Evolutionary conservation across 1,140 invertebrate species (phyloP).

Genomic region (Drosophila tani): DNA sequence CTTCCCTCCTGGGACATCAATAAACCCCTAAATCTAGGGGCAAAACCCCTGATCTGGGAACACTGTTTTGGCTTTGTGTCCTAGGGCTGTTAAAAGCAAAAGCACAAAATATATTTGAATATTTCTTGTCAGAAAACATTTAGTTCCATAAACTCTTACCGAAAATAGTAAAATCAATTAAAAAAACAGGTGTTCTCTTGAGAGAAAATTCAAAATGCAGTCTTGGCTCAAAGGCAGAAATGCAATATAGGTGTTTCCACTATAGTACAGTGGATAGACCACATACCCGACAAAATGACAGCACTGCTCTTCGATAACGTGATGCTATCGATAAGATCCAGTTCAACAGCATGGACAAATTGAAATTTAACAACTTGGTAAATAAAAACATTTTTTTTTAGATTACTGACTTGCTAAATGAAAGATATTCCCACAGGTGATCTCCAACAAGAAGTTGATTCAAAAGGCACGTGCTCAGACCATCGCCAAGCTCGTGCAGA

Average conservation of each 20-base stretch:
- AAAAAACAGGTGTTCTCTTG: too few species aligned
- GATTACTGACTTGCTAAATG: background rate
- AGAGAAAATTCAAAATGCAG: background rate
- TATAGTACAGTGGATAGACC: background rate
- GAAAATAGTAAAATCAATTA: too few species aligned
- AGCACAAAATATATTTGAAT: background rate
- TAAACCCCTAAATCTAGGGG: too few species aligned
- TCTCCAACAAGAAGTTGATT: slow-evolving; percentile 75
- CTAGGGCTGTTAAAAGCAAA: background rate
- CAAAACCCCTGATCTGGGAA: too few species aligned
- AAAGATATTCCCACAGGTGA: slow-evolving; percentile 50
- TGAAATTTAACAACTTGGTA: slow-evolving; percentile 83
- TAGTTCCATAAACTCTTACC: too few species aligned
- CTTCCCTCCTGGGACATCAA: too few species aligned
- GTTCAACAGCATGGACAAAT: slow-evolving; percentile 61
- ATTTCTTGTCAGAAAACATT: background rate
- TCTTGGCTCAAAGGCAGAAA: background rate
- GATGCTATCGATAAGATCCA: background rate
- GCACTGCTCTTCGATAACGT: too few species aligned
- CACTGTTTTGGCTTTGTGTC: slow-evolving; percentile 9
- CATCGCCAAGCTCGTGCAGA: slow-evolving; percentile 76
- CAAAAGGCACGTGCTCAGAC: slow-evolving; percentile 69
- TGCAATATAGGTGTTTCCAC: background rate
- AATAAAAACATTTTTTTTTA: slow-evolving; percentile 16
- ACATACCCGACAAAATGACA: too few species aligned